Percentiles rank a stretch among this genome's conserved stretches.
These are phyloP conservation scores for Delphinus delphis DNA, from an alignment of 2,113 vertebrate species.

Conservation along the genomic window DNA sequence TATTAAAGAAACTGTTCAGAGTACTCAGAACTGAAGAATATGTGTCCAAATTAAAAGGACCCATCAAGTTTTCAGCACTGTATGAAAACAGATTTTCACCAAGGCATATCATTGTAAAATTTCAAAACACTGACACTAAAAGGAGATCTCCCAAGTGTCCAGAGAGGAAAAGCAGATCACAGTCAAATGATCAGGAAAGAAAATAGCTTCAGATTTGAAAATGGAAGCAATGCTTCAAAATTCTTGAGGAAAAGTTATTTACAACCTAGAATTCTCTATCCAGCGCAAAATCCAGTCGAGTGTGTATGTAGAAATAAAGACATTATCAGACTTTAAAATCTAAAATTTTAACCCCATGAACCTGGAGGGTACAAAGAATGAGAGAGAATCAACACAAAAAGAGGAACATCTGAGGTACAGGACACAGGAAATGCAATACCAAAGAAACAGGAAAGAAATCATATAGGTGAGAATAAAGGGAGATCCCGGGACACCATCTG, in stretches of 20 bases:
- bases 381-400: neutral
- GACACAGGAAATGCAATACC: neutral
- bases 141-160: neutral
- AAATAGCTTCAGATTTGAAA: neutral
- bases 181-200: neutral
- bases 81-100: neutral
- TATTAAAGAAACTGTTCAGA: neutral
- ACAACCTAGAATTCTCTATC: neutral
- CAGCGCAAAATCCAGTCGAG: neutral
- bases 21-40: neutral
- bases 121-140: neutral
- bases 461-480: neutral
- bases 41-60: neutral
- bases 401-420: neutral
- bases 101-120: neutral
- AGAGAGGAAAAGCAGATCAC: neutral
- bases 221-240: neutral
- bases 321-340: neutral
- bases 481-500: neutral
- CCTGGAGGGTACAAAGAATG: neutral
- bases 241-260: neutral
- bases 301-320: neutral
- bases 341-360: neutral
- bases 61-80: constrained; percentile 2
- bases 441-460: neutral